Evolutionary conservation across 2,797 vertebrate genomes (phyloP).

Genomic region (Trachops cirrhosus): DNA sequence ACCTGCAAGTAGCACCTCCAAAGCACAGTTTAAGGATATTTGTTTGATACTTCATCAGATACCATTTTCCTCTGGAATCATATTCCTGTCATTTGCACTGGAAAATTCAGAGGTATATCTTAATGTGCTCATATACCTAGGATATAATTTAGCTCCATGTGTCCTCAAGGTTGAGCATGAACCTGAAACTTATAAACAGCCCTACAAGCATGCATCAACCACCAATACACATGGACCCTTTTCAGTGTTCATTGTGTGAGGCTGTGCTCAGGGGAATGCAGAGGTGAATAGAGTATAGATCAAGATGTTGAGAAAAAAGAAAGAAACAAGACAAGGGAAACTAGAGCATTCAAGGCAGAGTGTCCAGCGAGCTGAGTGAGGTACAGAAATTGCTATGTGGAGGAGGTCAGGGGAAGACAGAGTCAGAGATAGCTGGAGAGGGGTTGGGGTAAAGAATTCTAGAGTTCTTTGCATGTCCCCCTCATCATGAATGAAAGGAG

Average conservation of each 20-base stretch:
- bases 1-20: not conserved
- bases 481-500: not conserved
- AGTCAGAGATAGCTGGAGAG: not conserved
- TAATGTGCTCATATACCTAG: not conserved
- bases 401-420: not conserved
- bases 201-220: not conserved
- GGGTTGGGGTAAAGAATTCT: fast-evolving
- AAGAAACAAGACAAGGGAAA: not conserved
- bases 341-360: not conserved
- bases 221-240: not conserved
- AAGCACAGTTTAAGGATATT: not conserved
- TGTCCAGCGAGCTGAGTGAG: not conserved
- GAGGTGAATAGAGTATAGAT: not conserved
- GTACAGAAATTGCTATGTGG: not conserved
- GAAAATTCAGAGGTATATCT: not conserved
- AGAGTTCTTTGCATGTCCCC: not conserved
- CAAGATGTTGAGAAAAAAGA: not conserved
- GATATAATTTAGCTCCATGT: not conserved
- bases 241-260: not conserved
- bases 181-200: not conserved
- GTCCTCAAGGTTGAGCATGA: not conserved
- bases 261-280: not conserved
- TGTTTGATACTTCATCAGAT: not conserved
- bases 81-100: not conserved
- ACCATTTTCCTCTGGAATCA: not conserved